phyloP scores from a whole-genome alignment of 2,888 invertebrate species.

The Micoletzkya japonica region DNA sequence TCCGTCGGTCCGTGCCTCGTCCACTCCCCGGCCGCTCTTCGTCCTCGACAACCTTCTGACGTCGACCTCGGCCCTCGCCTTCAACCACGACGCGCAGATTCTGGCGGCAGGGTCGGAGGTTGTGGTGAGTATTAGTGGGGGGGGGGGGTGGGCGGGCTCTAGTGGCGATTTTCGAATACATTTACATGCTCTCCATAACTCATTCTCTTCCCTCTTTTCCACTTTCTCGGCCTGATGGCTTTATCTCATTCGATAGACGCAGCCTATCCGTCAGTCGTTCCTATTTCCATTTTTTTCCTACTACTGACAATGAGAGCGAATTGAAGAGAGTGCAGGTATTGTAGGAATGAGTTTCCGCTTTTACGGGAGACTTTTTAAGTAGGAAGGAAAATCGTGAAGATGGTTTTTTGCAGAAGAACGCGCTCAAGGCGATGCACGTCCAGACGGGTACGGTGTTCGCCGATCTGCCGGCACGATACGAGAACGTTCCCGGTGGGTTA shows the following conservation, averaged over 20 bases:
- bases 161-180: too few species aligned
- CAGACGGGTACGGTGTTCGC: conserved; percentile 24
- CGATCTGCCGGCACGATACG: conserved; percentile 25
- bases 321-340: too few species aligned
- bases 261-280: too few species aligned
- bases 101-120: conserved; percentile 19
- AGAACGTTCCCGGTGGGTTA: conserved; percentile 23
- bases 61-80: background rate
- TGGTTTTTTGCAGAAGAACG: conserved; percentile 9
- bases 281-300: too few species aligned
- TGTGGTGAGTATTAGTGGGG: conserved; percentile 6
- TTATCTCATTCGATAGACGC: too few species aligned
- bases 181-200: too few species aligned
- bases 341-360: background rate
- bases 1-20: background rate
- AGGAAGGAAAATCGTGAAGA: background rate
- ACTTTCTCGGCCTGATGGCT: too few species aligned
- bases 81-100: conserved; percentile 27
- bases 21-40: conserved; percentile 7
- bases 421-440: conserved; percentile 27
- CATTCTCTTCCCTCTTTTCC: too few species aligned
- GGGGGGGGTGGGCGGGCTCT: too few species aligned
- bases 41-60: background rate
- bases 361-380: background rate
- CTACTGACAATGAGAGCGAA: too few species aligned